Evolutionary conservation across 2,113 vertebrate genomes (phyloP), one percentile per base, ranked within the genome.

Genomic region (Anguilla japonica): DNA sequence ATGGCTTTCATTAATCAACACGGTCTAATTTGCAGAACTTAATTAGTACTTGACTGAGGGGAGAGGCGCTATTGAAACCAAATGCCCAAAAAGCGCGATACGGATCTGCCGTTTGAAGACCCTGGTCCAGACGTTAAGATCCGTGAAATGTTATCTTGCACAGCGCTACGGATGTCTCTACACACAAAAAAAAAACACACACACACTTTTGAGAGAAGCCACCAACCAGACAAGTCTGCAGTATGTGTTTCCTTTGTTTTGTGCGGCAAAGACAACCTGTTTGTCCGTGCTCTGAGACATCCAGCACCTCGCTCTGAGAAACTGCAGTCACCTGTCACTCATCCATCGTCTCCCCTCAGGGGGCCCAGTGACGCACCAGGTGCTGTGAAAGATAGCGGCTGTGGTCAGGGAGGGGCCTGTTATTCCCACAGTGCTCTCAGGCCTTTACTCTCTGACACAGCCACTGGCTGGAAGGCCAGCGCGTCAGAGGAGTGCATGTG

Each of bases 1-100:
- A 88, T 82, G 86, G 87, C 29, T 85, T 84, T 88, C 89, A 91
- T 87, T 91, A 88, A 90, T 88, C 82, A 89, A 83, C 87, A 91
- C 41, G 14, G 89, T 81, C 89, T 89, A 57, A 90, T 87, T 89
- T 86, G 89, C 83, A 88, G 85, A 86, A 79, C 79, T 86, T 71
- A 88, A 92, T 91, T 88, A 90, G 46, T 34, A 14, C 50, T 34
- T 84, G 57, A 86, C 41, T 46, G 80, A 11, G n/a, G 89, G 75
- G 86, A 87, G 81, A 56, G 84, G 80, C 8, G 71, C 53, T 88
- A 53, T 87, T 87, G 86, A 88, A 85, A 87, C 60, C 46, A 71
- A 87, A 82, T 86, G 79, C 53, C 82, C 90, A 41, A 40, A 60
- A 60, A 81, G 46, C 56, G 29, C n/a, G 75, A 40, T 34, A 15